These are phyloP conservation scores for Anguilla megastoma DNA, from an alignment of 2,797 vertebrate species.

Conservation along the genomic window DNA sequence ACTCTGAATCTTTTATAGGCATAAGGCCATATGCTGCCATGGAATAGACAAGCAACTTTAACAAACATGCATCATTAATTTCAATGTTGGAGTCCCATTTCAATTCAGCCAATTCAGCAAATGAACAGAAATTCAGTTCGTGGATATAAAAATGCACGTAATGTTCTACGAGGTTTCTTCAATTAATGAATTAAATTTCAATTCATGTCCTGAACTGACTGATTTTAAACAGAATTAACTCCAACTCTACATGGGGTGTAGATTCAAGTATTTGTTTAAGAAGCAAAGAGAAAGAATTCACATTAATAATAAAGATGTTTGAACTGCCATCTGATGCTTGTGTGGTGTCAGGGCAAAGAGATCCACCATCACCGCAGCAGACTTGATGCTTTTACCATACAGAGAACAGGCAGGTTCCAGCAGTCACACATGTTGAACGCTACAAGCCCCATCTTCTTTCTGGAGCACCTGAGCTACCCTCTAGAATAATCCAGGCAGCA, in stretches of 20 bases:
- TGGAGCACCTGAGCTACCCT: background rate
- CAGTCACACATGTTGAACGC: too few relatives aligned
- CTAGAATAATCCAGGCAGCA: background rate
- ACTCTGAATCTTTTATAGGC: background rate
- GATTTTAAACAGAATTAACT: background rate
- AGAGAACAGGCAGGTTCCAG: background rate
- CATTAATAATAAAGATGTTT: background rate
- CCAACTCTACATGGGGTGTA: background rate
- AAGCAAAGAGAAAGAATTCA: background rate
- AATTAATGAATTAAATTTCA: background rate
- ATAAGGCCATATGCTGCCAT: background rate
- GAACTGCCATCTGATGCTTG: background rate
- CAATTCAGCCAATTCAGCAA: background rate
- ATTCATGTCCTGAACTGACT: background rate
- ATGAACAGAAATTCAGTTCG: background rate
- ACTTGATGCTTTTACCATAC: background rate
- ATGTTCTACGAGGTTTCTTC: background rate
- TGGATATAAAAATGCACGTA: background rate
- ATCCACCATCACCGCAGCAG: background rate
- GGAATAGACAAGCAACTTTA: background rate
- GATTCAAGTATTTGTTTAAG: background rate
- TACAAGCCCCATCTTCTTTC: background rate
- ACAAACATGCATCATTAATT: constrained; percentile 4
- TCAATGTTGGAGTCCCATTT: background rate
- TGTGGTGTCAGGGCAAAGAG: background rate